Evolutionary conservation across 1,140 invertebrate genomes (phyloP).

Genomic region (Rhopalosiphum padi): DNA sequence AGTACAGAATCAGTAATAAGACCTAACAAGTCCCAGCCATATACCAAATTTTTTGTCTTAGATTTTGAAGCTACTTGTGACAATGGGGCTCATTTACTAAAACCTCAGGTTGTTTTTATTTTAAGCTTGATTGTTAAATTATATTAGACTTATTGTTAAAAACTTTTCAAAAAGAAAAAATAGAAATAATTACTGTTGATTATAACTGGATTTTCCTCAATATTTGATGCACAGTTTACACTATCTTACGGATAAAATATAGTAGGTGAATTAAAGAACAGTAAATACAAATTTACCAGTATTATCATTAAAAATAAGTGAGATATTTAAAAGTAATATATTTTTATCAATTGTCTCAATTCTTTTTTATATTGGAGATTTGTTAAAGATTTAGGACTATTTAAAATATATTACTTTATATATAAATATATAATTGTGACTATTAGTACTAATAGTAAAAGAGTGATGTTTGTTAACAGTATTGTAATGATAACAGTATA

Average conservation of each 20-base stretch:
- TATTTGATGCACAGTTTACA: background rate
- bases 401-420: too few species aligned
- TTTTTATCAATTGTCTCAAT: background rate
- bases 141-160: background rate
- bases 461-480: too few species aligned
- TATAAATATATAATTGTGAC: too few species aligned
- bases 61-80: constrained; percentile 58
- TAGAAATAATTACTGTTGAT: background rate
- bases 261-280: background rate
- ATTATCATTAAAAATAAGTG: background rate
- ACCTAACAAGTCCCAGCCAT: background rate
- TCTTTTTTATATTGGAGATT: background rate
- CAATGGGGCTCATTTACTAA: background rate
- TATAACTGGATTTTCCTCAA: background rate
- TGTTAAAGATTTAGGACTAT: too few species aligned
- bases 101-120: constrained; percentile 37
- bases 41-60: constrained; percentile 44
- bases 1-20: background rate
- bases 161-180: background rate
- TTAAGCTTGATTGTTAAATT: background rate
- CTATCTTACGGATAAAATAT: background rate
- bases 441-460: too few species aligned
- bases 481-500: too few species aligned
- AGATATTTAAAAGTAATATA: background rate
- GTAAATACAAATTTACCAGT: background rate